phyloP scores from a whole-genome alignment of 2,797 vertebrate genomes.

The Sphenopsis melanotis region DNA sequence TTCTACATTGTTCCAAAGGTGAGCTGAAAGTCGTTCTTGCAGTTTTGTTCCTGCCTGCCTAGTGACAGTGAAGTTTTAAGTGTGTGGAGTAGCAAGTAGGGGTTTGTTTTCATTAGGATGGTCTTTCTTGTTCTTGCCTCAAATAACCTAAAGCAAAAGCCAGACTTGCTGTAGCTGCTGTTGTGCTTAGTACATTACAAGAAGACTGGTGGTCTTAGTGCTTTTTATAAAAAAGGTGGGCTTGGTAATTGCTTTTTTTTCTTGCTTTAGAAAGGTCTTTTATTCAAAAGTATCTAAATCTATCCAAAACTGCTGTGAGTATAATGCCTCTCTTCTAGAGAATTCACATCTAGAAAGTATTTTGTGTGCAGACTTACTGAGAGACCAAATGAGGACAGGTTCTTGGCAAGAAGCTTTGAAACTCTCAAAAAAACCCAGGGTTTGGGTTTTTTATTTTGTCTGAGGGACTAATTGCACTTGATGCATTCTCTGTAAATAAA shows the following conservation, averaged over 20 bases:
- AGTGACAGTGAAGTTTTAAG: not conserved
- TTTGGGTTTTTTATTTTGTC: not conserved
- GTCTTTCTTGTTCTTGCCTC: not conserved
- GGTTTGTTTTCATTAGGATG: not conserved
- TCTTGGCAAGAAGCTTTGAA: not conserved
- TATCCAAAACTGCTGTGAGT: not conserved
- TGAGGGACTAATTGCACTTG: not conserved
- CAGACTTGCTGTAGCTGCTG: not conserved
- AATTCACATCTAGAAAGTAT: not conserved
- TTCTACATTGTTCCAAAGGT: conserved; percentile 86
- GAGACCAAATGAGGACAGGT: not conserved
- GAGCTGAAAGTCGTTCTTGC: not conserved
- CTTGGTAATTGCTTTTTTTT: not conserved
- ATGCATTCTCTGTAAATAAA: not conserved
- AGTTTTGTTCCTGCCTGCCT: not conserved
- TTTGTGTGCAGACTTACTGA: not conserved
- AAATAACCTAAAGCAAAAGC: not conserved
- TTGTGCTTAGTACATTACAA: not conserved
- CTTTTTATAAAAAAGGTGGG: not conserved
- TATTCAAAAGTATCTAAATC: not conserved
- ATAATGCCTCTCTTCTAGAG: not conserved
- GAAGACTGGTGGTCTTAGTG: not conserved
- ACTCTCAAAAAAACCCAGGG: not conserved
- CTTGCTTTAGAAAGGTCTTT: not conserved
- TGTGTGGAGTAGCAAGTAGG: not conserved